These are phyloP conservation scores for Dendrolimus punctatus DNA, from an alignment of 1,140 invertebrate species.

Conservation along the genomic window DNA sequence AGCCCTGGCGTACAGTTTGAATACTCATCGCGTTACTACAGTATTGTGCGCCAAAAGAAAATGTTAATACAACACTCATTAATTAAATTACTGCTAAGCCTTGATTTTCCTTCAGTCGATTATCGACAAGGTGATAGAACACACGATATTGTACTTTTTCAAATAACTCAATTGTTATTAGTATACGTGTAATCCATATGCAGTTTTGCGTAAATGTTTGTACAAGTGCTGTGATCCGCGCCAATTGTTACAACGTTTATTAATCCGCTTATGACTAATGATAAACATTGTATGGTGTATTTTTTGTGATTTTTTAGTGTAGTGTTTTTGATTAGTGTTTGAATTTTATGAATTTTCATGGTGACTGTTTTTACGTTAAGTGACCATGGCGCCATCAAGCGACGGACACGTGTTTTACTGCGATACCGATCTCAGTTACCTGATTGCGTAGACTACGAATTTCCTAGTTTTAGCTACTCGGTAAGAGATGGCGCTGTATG, in stretches of 20 bases:
- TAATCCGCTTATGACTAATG: neutral
- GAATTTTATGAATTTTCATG: slow-evolving; percentile 61
- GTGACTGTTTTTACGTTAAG: slow-evolving; percentile 62
- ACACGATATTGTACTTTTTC: slow-evolving; percentile 30
- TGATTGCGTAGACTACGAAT: slow-evolving; percentile 17
- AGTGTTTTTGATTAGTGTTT: slow-evolving; percentile 11
- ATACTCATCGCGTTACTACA: slow-evolving; percentile 46
- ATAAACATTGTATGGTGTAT: no score
- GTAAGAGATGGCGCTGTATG: slow-evolving; percentile 57
- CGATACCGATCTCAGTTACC: slow-evolving; percentile 42
- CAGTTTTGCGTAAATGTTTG: no score
- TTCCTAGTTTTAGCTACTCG: slow-evolving; percentile 48
- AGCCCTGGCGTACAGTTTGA: slow-evolving; percentile 29
- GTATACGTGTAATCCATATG: no score
- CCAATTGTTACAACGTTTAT: neutral
- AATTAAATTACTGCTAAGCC: slow-evolving; percentile 52
- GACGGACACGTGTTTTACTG: slow-evolving; percentile 57
- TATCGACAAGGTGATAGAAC: slow-evolving; percentile 29
- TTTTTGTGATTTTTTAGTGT: neutral
- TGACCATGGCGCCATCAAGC: slow-evolving; percentile 68
- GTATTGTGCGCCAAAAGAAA: slow-evolving; percentile 56
- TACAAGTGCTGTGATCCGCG: neutral
- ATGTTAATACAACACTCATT: slow-evolving; percentile 60
- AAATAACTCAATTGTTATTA: no score
- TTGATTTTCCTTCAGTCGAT: slow-evolving; percentile 60